Evolutionary conservation across 2,113 vertebrate species (phyloP).

Genomic region (Dipodomys stephensi): DNA sequence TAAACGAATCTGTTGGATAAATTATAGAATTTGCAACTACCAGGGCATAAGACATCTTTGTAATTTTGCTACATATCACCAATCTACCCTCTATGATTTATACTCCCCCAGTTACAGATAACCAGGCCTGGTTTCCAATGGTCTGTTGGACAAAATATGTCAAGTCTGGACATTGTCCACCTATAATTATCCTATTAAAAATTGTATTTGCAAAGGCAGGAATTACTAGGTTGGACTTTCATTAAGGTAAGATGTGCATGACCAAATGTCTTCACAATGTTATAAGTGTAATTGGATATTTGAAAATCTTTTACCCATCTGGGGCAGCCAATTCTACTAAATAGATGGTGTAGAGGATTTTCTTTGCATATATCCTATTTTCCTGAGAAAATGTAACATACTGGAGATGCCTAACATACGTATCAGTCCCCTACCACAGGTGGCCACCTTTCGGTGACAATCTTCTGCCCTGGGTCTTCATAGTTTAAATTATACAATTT

Average conservation of each 20-base stretch:
- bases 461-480: neutral
- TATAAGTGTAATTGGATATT: neutral
- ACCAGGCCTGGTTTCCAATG: neutral
- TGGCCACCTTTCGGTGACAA: neutral
- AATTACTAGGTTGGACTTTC: neutral
- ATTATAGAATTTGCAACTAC: neutral
- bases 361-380: neutral
- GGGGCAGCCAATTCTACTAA: neutral
- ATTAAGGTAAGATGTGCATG: neutral
- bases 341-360: neutral
- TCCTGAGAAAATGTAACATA: neutral
- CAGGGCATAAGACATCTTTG: conserved; percentile 6
- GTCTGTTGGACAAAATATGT: neutral
- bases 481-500: neutral
- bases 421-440: too few relatives aligned
- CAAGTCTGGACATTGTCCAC: neutral
- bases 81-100: neutral
- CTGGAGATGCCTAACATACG: neutral
- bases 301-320: neutral
- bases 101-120: neutral
- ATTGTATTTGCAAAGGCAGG: neutral
- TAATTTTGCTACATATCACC: neutral
- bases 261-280: neutral
- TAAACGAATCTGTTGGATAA: neutral
- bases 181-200: neutral